These are phyloP conservation scores for Coenobita brevimanus DNA, from an alignment of 1,140 invertebrate species.

Conservation along the genomic window DNA sequence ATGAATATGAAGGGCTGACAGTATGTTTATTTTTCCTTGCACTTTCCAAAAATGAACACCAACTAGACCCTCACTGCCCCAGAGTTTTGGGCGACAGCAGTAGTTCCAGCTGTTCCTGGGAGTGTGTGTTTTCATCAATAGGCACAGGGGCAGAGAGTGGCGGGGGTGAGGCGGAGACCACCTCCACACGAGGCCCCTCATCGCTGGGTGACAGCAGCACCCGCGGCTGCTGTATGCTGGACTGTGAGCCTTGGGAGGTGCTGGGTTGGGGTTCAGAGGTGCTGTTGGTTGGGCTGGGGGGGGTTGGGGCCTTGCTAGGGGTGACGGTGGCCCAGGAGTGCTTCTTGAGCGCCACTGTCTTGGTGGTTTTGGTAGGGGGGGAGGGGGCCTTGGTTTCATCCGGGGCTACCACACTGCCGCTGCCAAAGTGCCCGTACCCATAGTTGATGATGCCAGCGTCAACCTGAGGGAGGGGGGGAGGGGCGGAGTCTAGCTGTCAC, in stretches of 20 bases:
- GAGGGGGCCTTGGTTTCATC: background rate
- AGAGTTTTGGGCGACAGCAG: slow-evolving; percentile 54
- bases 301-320: background rate
- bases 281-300: background rate
- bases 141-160: background rate
- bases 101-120: slow-evolving; percentile 50
- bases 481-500: no score
- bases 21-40: no score
- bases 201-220: background rate
- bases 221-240: background rate
- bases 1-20: no score
- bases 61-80: background rate
- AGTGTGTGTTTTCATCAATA: slow-evolving; percentile 28
- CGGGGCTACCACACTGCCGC: background rate
- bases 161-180: slow-evolving; percentile 30
- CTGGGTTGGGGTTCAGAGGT: no score
- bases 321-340: no score
- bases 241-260: background rate
- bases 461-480: slow-evolving; percentile 50
- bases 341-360: background rate
- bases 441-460: slow-evolving; percentile 64
- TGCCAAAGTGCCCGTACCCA: slow-evolving; percentile 46
- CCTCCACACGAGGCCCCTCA: slow-evolving; percentile 22
- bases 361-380: no score
- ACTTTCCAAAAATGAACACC: no score